Evolutionary conservation across 2,888 invertebrate species (phyloP), one percentile per base, ranked within the genome.

Genomic region (Chloroclystis v-ata): DNA sequence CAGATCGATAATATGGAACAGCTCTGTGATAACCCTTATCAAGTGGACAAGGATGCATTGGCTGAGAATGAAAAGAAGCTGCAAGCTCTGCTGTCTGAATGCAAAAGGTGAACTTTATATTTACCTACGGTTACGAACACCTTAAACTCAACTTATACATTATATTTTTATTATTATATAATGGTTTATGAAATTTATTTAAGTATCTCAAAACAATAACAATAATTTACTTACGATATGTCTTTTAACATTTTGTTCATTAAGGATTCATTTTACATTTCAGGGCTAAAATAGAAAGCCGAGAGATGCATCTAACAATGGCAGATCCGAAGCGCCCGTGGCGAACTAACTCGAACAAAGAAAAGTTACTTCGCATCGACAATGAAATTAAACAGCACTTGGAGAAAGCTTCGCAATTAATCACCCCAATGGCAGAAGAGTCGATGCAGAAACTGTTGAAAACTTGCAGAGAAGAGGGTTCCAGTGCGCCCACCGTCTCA

Each of bases 261-360:
- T n/a, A n/a, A n/a, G n/a, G n/a, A n/a, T n/a, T n/a, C n/a, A n/a
- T n/a, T n/a, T n/a, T n/a, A n/a, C 46, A 50, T 67, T 65, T 8
- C 61, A 82, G 84, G 37, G 60, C 49, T 1, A 77, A 71, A 54
- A 73, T 69, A 49, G 58, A 57, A 20, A 24, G 47, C 8, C 7
- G 52, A 0, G 66, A 69, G 1, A 29, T 14, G 39, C 54, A 4
- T 30, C 59, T 1, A 13, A 62, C 52, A 1, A 59, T 48, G 1
- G 37, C 63, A 2, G 85, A 86, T 49, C 75, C 78, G 0, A 83
- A 81, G 43, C 66, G 79, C 28, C 83, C 83, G 0, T 85, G 86
- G 86, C 75, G 85, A 4, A 84, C 78, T 2, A 66, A 86, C 51
- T 72, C 82, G 0, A 75, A 60, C 43, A 82, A 75, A 54, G 86